Conservation (phyloP, 2,797 vertebrate species). For the Crenichthys baileyi region DNA sequence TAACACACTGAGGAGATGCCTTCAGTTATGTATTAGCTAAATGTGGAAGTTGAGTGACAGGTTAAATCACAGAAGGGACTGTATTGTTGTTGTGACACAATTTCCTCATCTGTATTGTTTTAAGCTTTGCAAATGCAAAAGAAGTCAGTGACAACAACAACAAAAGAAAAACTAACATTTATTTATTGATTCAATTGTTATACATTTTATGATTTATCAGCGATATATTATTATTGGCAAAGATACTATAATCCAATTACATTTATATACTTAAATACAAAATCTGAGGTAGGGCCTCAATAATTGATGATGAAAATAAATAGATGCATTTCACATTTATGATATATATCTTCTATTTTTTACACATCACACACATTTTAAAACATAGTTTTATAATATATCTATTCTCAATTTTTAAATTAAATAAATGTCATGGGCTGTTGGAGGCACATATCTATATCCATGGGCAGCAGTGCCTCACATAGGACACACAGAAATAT, state of each 20-base stretch:
- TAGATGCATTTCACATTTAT: slow-evolving; percentile 87
- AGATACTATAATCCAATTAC: slow-evolving; percentile 98
- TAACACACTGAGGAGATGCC: neutral
- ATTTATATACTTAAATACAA: slow-evolving; percentile 99
- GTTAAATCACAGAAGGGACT: slow-evolving; percentile 22
- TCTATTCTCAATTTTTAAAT: slow-evolving; percentile 80
- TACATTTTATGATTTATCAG: slow-evolving; percentile 94
- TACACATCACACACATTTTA: slow-evolving; percentile 83
- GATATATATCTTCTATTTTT: slow-evolving; percentile 63
- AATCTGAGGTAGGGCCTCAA: slow-evolving; percentile 99
- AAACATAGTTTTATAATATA: slow-evolving; percentile 83
- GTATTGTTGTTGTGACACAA: slow-evolving; percentile 17
- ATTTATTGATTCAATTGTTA: slow-evolving; percentile 92
- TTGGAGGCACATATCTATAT: slow-evolving; percentile 95
- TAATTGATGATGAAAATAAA: slow-evolving; percentile 92
- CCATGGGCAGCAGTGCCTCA: slow-evolving; percentile 93
- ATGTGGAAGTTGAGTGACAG: slow-evolving; percentile 38
- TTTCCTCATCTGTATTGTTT: slow-evolving; percentile 28
- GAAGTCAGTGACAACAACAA: slow-evolving; percentile 52
- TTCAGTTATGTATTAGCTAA: slow-evolving; percentile 9
- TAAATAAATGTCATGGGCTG: slow-evolving; percentile 84
- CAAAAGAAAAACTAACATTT: slow-evolving; percentile 92
- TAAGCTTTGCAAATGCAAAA: slow-evolving; percentile 21
- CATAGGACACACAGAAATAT: slow-evolving; percentile 89
- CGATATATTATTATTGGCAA: slow-evolving; percentile 95